Percentiles rank a stretch among this genome's conserved stretches.
phyloP scores from a whole-genome alignment of 1,140 invertebrate species.

The Drosophila sp. region DNA sequence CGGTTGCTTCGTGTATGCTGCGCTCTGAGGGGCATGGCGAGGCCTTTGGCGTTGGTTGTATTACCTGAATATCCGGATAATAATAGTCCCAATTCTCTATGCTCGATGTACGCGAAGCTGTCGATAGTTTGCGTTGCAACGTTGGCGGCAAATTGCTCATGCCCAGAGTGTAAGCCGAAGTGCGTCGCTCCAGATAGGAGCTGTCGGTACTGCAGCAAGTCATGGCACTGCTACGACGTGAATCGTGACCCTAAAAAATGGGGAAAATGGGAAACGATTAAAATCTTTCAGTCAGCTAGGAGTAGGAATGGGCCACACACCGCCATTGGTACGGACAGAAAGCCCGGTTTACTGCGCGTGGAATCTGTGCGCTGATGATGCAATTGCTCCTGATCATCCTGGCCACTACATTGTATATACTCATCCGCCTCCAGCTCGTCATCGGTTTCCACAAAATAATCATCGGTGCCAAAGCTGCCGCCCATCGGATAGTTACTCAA shows the following conservation, averaged over 20 bases:
- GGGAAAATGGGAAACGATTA: no score
- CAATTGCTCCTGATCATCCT: constrained; percentile 37
- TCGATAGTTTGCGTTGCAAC: constrained; percentile 76
- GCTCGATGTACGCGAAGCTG: constrained; percentile 82
- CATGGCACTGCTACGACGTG: constrained; percentile 89
- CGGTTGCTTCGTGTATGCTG: constrained; percentile 63
- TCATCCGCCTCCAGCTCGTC: constrained; percentile 81
- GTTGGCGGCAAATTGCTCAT: constrained; percentile 85
- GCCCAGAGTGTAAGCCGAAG: constrained; percentile 89
- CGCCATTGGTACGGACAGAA: constrained; percentile 82
- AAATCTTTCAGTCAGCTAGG: no score
- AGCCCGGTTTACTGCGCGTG: constrained; percentile 82
- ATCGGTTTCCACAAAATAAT: constrained; percentile 83
- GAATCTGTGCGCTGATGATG: constrained; percentile 71
- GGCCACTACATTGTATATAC: constrained; percentile 55
- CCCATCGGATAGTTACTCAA: constrained; percentile 85
- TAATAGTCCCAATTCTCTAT: constrained; percentile 86
- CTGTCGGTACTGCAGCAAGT: constrained; percentile 92
- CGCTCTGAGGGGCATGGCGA: constrained; percentile 91
- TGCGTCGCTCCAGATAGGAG: constrained; percentile 90
- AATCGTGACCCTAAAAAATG: constrained; percentile 81
- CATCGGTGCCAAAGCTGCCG: constrained; percentile 83
- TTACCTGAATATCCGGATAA: constrained; percentile 90
- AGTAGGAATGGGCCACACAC: constrained; percentile 38
- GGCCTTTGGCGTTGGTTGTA: constrained; percentile 90